phyloP scores from a whole-genome alignment of 2,888 invertebrate genomes.

The Nemapogon koenigi region DNA sequence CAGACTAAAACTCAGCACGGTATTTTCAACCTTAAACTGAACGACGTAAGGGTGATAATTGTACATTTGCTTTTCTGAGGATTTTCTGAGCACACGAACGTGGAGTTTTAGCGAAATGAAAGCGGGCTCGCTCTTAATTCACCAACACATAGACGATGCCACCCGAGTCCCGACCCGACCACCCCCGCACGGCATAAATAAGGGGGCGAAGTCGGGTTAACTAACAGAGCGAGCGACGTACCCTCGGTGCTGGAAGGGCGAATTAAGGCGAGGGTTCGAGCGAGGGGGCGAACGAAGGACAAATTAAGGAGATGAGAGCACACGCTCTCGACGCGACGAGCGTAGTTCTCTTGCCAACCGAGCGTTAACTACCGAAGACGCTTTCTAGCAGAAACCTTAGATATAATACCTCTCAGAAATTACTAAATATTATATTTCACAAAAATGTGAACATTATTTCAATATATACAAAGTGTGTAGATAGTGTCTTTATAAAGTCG shows the following conservation, averaged over 20 bases:
- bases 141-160: conserved; percentile 48
- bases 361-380: too few relatives aligned
- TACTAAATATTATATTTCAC: too few relatives aligned
- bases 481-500: too few relatives aligned
- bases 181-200: conserved; percentile 52
- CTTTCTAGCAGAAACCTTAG: too few relatives aligned
- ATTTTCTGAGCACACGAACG: conserved; percentile 49
- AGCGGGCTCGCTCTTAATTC: conserved; percentile 65
- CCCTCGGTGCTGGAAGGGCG: conserved; percentile 45
- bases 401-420: too few relatives aligned
- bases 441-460: too few relatives aligned
- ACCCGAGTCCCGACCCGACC: conserved; percentile 6
- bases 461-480: too few relatives aligned
- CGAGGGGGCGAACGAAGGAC: conserved; percentile 57
- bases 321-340: conserved; percentile 41
- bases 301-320: conserved; percentile 66
- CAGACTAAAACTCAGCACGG: conserved; percentile 28
- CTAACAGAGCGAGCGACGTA: conserved; percentile 51
- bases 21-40: conserved; percentile 40
- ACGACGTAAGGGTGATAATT: conserved; percentile 27
- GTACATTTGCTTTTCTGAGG: too few relatives aligned
- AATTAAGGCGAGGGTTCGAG: conserved; percentile 28
- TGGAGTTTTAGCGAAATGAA: conserved; percentile 64
- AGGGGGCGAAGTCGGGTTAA: conserved; percentile 57
- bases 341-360: conserved; percentile 9